phyloP scores from a whole-genome alignment of 2,113 vertebrate genomes.

The Ardeotis arabs region DNA sequence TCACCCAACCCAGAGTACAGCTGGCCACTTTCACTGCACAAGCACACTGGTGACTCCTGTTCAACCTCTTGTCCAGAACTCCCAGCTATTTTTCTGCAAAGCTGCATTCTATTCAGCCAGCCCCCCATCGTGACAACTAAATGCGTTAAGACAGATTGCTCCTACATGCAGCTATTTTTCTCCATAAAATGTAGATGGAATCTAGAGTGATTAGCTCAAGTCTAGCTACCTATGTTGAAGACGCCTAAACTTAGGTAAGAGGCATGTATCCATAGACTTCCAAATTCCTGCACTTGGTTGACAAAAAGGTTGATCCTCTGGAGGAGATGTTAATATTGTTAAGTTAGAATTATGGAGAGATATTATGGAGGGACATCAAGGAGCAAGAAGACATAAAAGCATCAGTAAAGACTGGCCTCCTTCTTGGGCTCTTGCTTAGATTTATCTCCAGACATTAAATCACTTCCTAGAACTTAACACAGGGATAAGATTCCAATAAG shows the following conservation, averaged over 20 bases:
- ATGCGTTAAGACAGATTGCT: neutral
- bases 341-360: neutral
- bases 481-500: neutral
- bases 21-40: neutral
- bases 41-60: neutral
- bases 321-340: neutral
- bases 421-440: neutral
- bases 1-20: neutral
- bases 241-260: neutral
- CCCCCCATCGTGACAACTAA: neutral
- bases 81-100: neutral
- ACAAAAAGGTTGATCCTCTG: neutral
- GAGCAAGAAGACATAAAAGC: neutral
- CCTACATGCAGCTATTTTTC: neutral
- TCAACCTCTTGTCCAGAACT: neutral
- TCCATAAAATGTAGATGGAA: neutral
- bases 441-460: neutral
- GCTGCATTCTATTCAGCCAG: neutral
- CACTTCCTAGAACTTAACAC: neutral
- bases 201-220: neutral
- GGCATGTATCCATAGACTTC: neutral
- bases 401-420: neutral
- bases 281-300: neutral
- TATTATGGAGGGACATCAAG: rapidly evolving
- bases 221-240: neutral